Base-by-base conservation (phyloP, 2,797 vertebrate species). In the Emydoidea blandingii region DNA sequence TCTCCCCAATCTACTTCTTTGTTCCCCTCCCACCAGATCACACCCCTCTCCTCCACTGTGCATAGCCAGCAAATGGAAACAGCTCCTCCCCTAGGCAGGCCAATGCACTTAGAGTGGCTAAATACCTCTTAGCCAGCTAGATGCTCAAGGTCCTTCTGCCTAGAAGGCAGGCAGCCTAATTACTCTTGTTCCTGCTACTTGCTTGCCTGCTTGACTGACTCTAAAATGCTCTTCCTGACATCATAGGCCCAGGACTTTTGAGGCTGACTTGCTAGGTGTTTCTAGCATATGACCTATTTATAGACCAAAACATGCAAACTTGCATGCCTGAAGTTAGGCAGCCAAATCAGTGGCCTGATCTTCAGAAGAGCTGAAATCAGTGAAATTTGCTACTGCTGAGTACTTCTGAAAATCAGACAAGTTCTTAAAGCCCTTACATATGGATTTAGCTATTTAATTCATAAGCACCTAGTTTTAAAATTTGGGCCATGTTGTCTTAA, bases 131-230 rank as follows among this genome's bases (percentile, higher is more conserved):
- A 81, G 25, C 8, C 54, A 57, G 10, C 37, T 37, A 57, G 54
- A 57, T 44, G 31, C 41, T 82, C 15, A 14, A 0, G 25, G 80
- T 72, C 12, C 7, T 72, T 59, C 72, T 49, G 1, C 62, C 31
- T 41, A 57, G 12, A 31, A 59, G 27, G 57, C 57, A 59, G 57
- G 29, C 57, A 59, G 29, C 6, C 37, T 15, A 57, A 54, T n/a
- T 79, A 29, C 0, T 1, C 50, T 82, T 41, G 79, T 80, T 68
- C 37, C 8, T 21, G 80, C 80, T 1, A 0, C 10, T 1, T 86
- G 50, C 4, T 18, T 31, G 21, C 68, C 90, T 1, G 49, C 87
- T 23, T 53, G 72, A 12, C 83, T 76, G 72, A 85, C 49, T 88
- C 5, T 4, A 18, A 62, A 2, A 10, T 1, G 12, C 8, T 56